Evolutionary conservation across 35 echinoderm and acorn worm genomes (phyloP), one percentile per base, ranked within the genome.

Genomic region (Ophiothrix spiculata): DNA sequence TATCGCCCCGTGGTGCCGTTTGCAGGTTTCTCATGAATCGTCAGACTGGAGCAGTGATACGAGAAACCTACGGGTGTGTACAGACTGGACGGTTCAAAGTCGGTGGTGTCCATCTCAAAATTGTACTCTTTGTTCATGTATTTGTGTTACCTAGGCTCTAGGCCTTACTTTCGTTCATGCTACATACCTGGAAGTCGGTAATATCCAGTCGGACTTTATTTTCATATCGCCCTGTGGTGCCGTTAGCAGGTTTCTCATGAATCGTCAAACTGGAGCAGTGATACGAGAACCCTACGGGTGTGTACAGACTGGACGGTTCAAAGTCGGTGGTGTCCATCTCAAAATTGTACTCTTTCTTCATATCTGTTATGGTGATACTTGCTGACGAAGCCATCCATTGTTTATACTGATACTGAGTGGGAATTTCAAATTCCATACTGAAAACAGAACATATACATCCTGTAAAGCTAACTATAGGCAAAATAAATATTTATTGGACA

Each of bases 231-330:
- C 60, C 60, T 15, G 6, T 40, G 11, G 31, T 75, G 17, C 0
- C 3, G 56, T 40, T 33, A 64, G 0, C 33, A 8, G 25, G n/a
- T n/a, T n/a, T 40, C 0, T 85, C 83, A 36, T 35, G 35, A 39
- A 74, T 39, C 1, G 13, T 64, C 37, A 74, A 36, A n/a, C 31
- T 75, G 40, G 25, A 32, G 69, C 83, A 85, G 64, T 85, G 83
- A 36, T 85, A 85, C 1, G 83, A 85, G 21, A 37, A 40, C 15
- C 83, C n/a, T 0, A 85, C 37, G 38, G 83, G 83, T 33, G 83
- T 74, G 2, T 23, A 12, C 23, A 73, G 17, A 1, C 38, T 39
- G 32, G 75, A 8, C 1, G 36, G 39, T 21, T 36, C 69, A 38
- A 75, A 75, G 13, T 85, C 40, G 1, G 25, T 3, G 2, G 56